A percentile compares a stretch with the other conserved stretches of the same genome.
phyloP scores from a whole-genome alignment of 2,888 invertebrate genomes.

The Eupeodes latifasciatus region DNA sequence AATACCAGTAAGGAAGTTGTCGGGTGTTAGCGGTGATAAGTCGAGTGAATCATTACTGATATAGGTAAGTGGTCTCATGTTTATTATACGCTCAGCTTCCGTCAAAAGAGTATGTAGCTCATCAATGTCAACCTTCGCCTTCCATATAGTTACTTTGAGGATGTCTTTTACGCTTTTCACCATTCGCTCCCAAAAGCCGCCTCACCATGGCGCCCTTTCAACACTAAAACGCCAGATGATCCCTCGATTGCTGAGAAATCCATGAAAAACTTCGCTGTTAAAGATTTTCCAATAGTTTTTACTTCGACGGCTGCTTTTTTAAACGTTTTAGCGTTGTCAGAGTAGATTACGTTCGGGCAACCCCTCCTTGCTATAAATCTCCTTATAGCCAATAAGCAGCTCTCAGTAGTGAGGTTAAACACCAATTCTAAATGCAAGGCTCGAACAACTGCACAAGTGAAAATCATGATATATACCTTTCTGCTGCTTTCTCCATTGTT shows the following conservation, averaged over 20 bases:
- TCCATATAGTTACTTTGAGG: no score
- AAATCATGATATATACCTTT: constrained; percentile 9
- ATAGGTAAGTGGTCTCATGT: constrained; percentile 11
- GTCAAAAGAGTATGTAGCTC: background rate
- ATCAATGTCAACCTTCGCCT: background rate
- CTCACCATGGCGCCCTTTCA: constrained; percentile 12
- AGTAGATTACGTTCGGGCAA: background rate
- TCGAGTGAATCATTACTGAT: background rate
- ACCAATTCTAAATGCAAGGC: constrained; percentile 10
- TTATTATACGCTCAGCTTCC: constrained; percentile 19
- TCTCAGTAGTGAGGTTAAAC: background rate
- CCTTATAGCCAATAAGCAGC: constrained; percentile 11
- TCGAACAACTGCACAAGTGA: constrained; percentile 1
- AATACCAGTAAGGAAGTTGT: constrained; percentile 8
- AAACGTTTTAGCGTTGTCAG: constrained; percentile 25
- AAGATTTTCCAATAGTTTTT: background rate
- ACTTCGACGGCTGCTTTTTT: constrained; percentile 5
- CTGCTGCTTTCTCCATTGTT: constrained; percentile 39
- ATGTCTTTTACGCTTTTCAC: no score
- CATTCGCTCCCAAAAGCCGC: constrained; percentile 1
- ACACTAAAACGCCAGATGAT: background rate
- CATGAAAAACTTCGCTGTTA: background rate
- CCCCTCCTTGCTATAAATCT: constrained; percentile 11
- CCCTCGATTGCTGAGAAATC: background rate
- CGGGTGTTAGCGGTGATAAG: background rate